Evolutionary conservation across 2,888 invertebrate genomes (phyloP), one percentile per base, ranked within the genome.

Genomic region (Drosophila affinis): DNA sequence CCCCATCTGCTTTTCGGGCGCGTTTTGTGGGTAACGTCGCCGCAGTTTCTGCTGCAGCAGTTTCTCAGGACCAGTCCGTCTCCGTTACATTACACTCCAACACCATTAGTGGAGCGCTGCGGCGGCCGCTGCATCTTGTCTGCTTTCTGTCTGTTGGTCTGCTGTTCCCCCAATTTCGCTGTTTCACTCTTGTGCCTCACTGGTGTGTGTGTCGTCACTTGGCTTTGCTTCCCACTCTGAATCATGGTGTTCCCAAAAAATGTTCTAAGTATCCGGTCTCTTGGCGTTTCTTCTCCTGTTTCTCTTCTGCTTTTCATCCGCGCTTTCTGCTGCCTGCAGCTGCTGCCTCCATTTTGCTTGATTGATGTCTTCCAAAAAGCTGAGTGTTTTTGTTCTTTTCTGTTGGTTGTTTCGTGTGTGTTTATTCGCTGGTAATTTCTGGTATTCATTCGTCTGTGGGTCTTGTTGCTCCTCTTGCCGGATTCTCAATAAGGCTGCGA

Each of bases 401-500:
- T 76, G 75, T 58, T 81, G 76, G 75, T 58, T 74, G 51, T 59
- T 59, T 68, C 76, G 79, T 82, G 73, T 77, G 76, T 78, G 79
- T 62, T 78, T 77, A 77, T 59, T 75, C 77, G 76, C 79, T 73
- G 73, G 73, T 78, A 86, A 61, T 83, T 39, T 39, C 39, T 39
- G 39, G 39, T 39, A 39, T 39, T 39, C 39, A 39, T 39, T 39
- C 72, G 76, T 83, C 76, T 80, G 77, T 71, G 85, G 78, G 76
- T 82, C 76, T 84, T 70, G 75, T 59, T 78, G 76, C 70, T 72
- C 81, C 70, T 71, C 70, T 63, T 70, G 62, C 79, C 80, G 81
- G 75, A 75, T 62, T 78, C 89, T 92, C 92, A 91, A 90, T 92
- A 92, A 72, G 92, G 92, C 81, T 92, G 92, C 74, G 92, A 91